Percentiles rank a stretch among this genome's conserved stretches.
These are phyloP conservation scores for Araneus ventricosus DNA, from an alignment of 1,140 invertebrate genomes.

Conservation along the genomic window DNA sequence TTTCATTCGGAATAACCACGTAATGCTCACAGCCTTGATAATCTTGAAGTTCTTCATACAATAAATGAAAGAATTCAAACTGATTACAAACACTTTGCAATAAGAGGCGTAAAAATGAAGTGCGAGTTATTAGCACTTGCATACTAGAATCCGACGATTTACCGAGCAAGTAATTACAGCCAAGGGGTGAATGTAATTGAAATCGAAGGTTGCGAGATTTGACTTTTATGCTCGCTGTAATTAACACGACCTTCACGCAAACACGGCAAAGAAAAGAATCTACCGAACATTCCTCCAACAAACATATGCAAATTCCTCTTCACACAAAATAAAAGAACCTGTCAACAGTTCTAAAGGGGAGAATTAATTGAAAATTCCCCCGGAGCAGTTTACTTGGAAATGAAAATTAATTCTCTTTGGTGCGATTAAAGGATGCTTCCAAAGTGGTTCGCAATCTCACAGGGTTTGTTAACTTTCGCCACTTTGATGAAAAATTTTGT, in stretches of 20 bases:
- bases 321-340: conserved; percentile 10
- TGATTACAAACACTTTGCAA: no score
- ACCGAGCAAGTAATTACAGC: not conserved
- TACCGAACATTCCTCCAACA: not conserved
- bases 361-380: conserved; percentile 1
- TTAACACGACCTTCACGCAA: not conserved
- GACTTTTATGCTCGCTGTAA: not conserved
- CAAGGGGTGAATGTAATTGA: not conserved
- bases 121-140: no score
- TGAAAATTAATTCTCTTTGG: conserved; percentile 6
- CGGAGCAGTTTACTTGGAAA: not conserved
- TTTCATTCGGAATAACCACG: no score
- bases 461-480: not conserved
- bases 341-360: not conserved
- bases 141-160: not conserved
- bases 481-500: not conserved
- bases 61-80: no score
- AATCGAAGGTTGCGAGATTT: not conserved
- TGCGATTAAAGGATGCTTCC: not conserved
- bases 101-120: no score
- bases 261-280: not conserved
- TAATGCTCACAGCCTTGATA: no score
- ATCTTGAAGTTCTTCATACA: no score
- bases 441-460: not conserved
- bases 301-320: not conserved